phyloP scores from a whole-genome alignment of 2,113 vertebrate genomes.

The Alectura lathami region DNA sequence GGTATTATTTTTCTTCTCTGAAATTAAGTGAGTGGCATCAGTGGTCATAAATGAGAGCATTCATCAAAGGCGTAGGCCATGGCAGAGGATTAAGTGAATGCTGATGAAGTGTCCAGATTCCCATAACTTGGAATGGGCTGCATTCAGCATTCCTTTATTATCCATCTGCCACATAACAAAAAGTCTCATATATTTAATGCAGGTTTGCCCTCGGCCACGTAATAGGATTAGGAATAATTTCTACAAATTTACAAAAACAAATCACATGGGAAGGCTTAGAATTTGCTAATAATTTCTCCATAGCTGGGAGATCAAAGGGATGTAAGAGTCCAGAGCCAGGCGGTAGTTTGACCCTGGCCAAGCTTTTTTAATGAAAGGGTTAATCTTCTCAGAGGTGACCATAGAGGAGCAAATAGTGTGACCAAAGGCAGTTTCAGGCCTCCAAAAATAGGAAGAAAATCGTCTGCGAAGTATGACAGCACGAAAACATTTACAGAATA shows the following conservation, averaged over 20 bases:
- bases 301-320: conserved; percentile 98
- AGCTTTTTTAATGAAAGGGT: conserved; percentile 99
- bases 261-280: conserved; percentile 99
- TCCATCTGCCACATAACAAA: conserved; percentile 90
- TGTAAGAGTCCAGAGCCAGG: conserved; percentile 85
- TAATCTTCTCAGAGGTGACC: conserved; percentile 99
- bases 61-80: conserved; percentile 86
- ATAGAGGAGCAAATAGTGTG: conserved; percentile 97
- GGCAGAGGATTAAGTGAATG: conserved; percentile 88
- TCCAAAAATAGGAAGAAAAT: conserved; percentile 87
- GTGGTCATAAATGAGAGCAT: conserved; percentile 84
- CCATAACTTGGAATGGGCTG: conserved; percentile 88
- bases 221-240: conserved; percentile 99
- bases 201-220: conserved; percentile 90
- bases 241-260: conserved; percentile 99
- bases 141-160: conserved; percentile 88
- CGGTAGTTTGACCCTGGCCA: conserved; percentile 94
- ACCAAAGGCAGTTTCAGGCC: conserved; percentile 97
- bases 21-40: conserved; percentile 86
- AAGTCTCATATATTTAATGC: conserved; percentile 94
- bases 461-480: conserved; percentile 86
- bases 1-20: conserved; percentile 82
- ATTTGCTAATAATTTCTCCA: conserved; percentile 98
- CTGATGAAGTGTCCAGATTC: conserved; percentile 89
- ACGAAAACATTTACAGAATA: conserved; percentile 86